Evolutionary conservation across 2,888 invertebrate genomes (phyloP).

Genomic region (Tinea trinotella): DNA sequence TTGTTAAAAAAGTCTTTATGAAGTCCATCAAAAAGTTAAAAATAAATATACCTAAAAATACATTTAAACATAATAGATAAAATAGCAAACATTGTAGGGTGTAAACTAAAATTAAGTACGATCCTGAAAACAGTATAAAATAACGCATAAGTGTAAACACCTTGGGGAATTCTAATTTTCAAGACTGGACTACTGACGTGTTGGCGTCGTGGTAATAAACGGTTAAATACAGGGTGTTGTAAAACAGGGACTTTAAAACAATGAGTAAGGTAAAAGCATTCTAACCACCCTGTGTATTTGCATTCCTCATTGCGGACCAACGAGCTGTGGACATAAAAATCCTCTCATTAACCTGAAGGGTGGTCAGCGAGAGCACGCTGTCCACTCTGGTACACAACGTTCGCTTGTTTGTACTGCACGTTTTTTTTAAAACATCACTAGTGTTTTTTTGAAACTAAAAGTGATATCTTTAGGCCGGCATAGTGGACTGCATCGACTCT

Average conservation of each 20-base stretch:
- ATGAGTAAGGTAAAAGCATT: conserved; percentile 52
- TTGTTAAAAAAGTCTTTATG: too few species aligned
- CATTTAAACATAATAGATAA: too few species aligned
- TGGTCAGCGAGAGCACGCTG: conserved; percentile 34
- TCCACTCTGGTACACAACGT: neutral
- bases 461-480: too few species aligned
- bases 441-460: too few species aligned
- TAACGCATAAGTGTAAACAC: neutral
- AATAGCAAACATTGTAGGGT: too few species aligned
- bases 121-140: neutral
- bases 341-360: conserved; percentile 65
- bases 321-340: conserved; percentile 51
- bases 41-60: too few species aligned
- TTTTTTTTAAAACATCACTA: too few species aligned
- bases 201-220: conserved; percentile 8
- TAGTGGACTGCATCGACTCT: too few species aligned
- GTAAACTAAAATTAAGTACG: too few species aligned
- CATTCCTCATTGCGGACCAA: conserved; percentile 66
- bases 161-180: conserved; percentile 15
- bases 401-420: too few species aligned
- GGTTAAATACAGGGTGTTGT: conserved; percentile 33
- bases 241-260: conserved; percentile 58
- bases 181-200: conserved; percentile 10
- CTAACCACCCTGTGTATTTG: conserved; percentile 61
- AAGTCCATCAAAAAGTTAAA: too few species aligned